Conservation (phyloP, 2,797 vertebrate species). For the Podarcis siculus region DNA sequence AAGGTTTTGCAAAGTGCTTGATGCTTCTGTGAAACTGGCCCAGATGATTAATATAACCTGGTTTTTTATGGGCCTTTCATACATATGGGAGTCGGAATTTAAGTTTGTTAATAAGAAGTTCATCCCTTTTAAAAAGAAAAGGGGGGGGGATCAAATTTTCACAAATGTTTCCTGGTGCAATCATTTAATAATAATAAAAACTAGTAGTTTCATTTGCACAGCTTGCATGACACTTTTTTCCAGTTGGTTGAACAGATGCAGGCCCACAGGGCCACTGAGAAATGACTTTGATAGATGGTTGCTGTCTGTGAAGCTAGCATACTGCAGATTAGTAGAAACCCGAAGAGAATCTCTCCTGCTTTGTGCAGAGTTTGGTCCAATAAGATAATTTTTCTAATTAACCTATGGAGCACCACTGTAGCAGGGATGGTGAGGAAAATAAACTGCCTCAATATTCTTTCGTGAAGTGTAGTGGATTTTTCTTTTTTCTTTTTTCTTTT, state of each 20-base stretch:
- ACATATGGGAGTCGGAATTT: background rate
- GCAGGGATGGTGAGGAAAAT: slow-evolving; percentile 76
- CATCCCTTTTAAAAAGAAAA: background rate
- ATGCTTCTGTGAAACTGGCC: slow-evolving; percentile 20
- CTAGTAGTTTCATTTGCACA: slow-evolving; percentile 75
- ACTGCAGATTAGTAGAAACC: slow-evolving; percentile 86
- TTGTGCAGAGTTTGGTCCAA: slow-evolving; percentile 80
- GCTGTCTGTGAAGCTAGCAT: slow-evolving; percentile 78
- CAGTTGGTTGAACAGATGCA: slow-evolving; percentile 83
- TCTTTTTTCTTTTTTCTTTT: slow-evolving; percentile 42
- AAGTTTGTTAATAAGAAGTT: slow-evolving; percentile 17
- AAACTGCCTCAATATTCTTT: slow-evolving; percentile 73
- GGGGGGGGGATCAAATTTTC: background rate
- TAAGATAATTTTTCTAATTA: slow-evolving; percentile 97
- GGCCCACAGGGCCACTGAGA: slow-evolving; percentile 75
- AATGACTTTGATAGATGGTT: slow-evolving; percentile 85
- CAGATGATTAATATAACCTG: slow-evolving; percentile 7
- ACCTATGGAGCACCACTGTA: slow-evolving; percentile 81
- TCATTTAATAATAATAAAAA: slow-evolving; percentile 56
- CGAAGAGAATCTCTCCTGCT: slow-evolving; percentile 79
- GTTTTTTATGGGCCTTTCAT: background rate
- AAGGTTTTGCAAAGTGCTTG: background rate
- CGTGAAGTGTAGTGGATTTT: slow-evolving; percentile 58
- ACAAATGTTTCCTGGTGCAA: slow-evolving; percentile 59
- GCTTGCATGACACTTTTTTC: slow-evolving; percentile 79